phyloP scores from a whole-genome alignment of 1,140 invertebrate species.

The Saccostrea cuccullata region DNA sequence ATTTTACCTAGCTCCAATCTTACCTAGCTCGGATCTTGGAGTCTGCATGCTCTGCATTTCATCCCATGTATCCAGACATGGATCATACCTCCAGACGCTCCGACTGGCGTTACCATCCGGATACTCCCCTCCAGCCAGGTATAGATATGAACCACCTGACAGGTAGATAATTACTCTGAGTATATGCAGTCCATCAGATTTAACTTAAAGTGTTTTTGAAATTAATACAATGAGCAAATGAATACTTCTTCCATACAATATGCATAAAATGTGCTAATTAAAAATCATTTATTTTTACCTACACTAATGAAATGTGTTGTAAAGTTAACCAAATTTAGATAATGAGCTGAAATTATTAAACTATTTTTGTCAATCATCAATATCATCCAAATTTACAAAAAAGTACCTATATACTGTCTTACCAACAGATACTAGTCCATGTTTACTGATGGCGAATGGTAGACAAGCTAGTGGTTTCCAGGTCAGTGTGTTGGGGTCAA shows the following conservation, averaged over 20 bases:
- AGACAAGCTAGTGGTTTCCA: slow-evolving; percentile 72
- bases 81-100: slow-evolving; percentile 81
- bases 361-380: no score
- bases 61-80: slow-evolving; percentile 80
- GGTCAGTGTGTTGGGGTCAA: slow-evolving; percentile 74
- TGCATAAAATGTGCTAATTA: no score
- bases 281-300: no score
- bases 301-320: no score
- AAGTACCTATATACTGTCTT: neutral
- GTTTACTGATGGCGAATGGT: slow-evolving; percentile 79
- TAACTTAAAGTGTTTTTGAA: neutral
- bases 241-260: no score
- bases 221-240: no score
- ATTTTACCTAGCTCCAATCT: neutral
- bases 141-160: slow-evolving; percentile 78
- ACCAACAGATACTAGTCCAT: slow-evolving; percentile 81
- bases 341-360: no score
- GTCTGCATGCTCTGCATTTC: slow-evolving; percentile 81
- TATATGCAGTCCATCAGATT: neutral
- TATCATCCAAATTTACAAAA: no score
- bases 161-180: neutral
- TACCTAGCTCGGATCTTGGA: slow-evolving; percentile 81
- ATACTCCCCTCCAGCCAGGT: slow-evolving; percentile 81
- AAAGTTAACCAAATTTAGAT: no score
- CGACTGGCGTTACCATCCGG: slow-evolving; percentile 81